Base-by-base conservation (phyloP, 1,140 invertebrate genomes). In the Aculops lycopersici region DNA sequence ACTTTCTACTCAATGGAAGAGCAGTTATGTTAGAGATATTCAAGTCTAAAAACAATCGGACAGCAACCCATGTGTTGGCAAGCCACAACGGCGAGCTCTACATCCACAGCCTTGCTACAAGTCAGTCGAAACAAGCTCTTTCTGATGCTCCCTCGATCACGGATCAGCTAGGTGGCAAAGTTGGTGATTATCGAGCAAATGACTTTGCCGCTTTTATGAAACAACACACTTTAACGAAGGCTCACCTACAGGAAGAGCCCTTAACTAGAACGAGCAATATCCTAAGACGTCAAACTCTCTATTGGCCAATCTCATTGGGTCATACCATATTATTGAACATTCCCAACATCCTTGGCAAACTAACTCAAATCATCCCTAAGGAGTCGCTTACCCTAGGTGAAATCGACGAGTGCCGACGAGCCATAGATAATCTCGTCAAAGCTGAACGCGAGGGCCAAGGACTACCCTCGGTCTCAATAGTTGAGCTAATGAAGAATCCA, bases 81-180 rank as follows among this genome's bases (percentile, higher is more conserved):
- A 74, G 79, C 2, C 84, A 92, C 49, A 81, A 79, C 2, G 83
- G 81, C 2, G 84, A 94, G 60, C 80, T 95, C 47, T 94, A 83
- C 58, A 80, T 94, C 45, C 83, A 92, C 48, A 76, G 78, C 2
- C 58, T 94, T 21, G 72, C 71, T 15, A 81, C 76, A 0, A 64
- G 68, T 3, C 64, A 81, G 36, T 80, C 77, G 36, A 71, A 83
- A 3, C 63, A 92, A 37, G 86, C n/a, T n/a, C n/a, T n/a, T n/a
- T n/a, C 94, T 57, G 84, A 92, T 59, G 79, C 81, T 4, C 84
- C 84, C 0, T 80, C 80, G 1, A 83, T 94, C 20, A 80, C 71
- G 42, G 83, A 92, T 58, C 83, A 83, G 0, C 70, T 71, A 44
- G 84, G 83, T 4, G 84, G 84, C 0, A 61, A 81, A 40, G 74